phyloP scores from a whole-genome alignment of 1,140 invertebrate species.

The Anoplophora glabripennis region DNA sequence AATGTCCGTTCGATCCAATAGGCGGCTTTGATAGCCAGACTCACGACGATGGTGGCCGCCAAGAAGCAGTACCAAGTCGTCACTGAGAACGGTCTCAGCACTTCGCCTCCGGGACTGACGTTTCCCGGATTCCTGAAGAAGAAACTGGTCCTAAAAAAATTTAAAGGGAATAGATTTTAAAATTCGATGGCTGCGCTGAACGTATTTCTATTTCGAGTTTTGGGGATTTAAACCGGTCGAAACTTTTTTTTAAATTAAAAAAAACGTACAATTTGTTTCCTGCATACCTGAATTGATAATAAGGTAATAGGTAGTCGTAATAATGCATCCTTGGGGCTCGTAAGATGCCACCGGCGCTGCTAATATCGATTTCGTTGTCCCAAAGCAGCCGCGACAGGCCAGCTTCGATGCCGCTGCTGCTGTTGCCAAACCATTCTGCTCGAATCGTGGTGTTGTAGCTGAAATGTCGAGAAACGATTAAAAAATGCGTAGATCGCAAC shows the following conservation, averaged over 20 bases:
- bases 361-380: constrained; percentile 23
- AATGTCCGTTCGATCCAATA: constrained; percentile 23
- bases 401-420: constrained; percentile 27
- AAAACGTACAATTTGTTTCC: too few relatives aligned
- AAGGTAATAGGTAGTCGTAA: constrained; percentile 32
- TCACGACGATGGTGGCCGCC: constrained; percentile 12
- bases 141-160: constrained; percentile 30
- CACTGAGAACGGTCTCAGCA: constrained; percentile 32
- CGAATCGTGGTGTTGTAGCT: constrained; percentile 25
- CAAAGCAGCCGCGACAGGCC: constrained; percentile 28
- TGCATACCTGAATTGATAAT: constrained; percentile 32
- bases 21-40: constrained; percentile 24
- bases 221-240: too few relatives aligned
- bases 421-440: constrained; percentile 33
- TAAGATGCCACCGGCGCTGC: constrained; percentile 17
- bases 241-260: too few relatives aligned
- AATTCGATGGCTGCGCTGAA: too few relatives aligned
- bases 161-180: too few relatives aligned
- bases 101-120: constrained; percentile 25
- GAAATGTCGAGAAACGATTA: too few relatives aligned
- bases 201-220: too few relatives aligned
- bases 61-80: constrained; percentile 26
- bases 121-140: constrained; percentile 31
- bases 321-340: constrained; percentile 24
- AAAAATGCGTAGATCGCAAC: too few relatives aligned